Base-by-base conservation (phyloP, 2,888 invertebrate species). In the Petrolisthes cinctipes region DNA sequence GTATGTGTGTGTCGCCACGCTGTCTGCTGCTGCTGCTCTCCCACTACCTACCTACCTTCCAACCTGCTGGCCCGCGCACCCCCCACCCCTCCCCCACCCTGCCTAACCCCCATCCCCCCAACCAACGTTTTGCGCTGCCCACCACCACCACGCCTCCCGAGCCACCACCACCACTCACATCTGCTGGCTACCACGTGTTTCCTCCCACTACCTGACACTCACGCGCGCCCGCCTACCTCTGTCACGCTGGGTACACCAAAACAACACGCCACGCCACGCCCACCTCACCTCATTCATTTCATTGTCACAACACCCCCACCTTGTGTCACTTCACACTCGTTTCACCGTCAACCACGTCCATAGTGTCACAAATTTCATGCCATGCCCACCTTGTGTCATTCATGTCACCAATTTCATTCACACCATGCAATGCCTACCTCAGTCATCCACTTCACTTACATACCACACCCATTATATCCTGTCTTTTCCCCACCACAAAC, bases 121-220 rank as follows among this genome's bases (percentile, higher is more conserved):
- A 68, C 79, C 66, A 85, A 85, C 85, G 85, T 85, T 85, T 79
- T 79, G 85, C 85, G 79, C 79, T 79, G 79, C 85, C 78, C 78
- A 57, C 56, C 83, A 37, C 83, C 57, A 78, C 61, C 85, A 53
- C 9, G 79, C 57, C 85, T 20, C 73, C n/a, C 68, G 9, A 61
- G n/a, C 23, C 57, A 53, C 57, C 37, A n/a, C n/a, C n/a, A 37
- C 37, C 37, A 37, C 37, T 37, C 37, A 37, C 37, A 37, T 37
- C 37, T 37, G 37, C 37, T 37, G 37, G 37, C 37, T 37, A 37
- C 37, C 37, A n/a, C n/a, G 20, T 20, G 51, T 23, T 53, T 78
- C 37, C 61, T 61, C 20, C 56, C 53, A 53, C 68, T 57, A 9
- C 66, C 37, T 37, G 37, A 37, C 14, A 20, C 56, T 9, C 80